Percentiles rank a stretch among this genome's conserved stretches.
phyloP scores from a whole-genome alignment of 2,113 vertebrate species.

The Sigmodon hispidus region DNA sequence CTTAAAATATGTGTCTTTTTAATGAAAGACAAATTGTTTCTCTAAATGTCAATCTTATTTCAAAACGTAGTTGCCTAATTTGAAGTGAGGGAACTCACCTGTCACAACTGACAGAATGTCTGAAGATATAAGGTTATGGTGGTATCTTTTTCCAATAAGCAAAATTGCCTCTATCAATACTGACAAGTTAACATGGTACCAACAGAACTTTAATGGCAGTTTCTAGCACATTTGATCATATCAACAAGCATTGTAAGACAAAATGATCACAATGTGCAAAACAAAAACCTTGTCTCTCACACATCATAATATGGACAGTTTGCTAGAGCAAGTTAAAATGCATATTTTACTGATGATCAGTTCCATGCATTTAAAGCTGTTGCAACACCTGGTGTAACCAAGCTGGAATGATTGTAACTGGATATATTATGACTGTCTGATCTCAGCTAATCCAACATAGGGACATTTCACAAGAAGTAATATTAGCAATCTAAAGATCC shows the following conservation, averaged over 20 bases:
- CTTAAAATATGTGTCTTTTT: background rate
- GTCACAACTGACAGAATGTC: conserved; percentile 16
- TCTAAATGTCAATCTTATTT: conserved; percentile 42
- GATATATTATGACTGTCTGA: background rate
- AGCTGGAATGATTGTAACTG: too few relatives aligned
- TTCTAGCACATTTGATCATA: conserved; percentile 11
- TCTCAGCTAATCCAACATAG: background rate
- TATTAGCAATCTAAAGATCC: background rate
- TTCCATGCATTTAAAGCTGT: background rate
- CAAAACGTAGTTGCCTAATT: conserved; percentile 63
- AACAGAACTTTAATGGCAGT: background rate
- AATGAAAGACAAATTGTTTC: conserved; percentile 50
- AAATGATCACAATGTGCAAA: background rate
- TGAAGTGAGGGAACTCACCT: conserved; percentile 41
- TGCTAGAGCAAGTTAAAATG: too few relatives aligned
- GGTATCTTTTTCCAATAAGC: conserved; percentile 32
- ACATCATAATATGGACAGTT: background rate
- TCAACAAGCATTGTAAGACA: background rate
- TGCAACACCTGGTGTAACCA: background rate
- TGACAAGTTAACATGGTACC: conserved; percentile 25
- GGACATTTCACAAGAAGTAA: background rate
- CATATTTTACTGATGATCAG: accelerated
- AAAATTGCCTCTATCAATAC: background rate
- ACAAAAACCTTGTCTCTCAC: background rate
- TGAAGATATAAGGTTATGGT: background rate